Evolutionary conservation across 2,113 vertebrate genomes (phyloP), one percentile per base, ranked within the genome.

Genomic region (Sylvietta virens): DNA sequence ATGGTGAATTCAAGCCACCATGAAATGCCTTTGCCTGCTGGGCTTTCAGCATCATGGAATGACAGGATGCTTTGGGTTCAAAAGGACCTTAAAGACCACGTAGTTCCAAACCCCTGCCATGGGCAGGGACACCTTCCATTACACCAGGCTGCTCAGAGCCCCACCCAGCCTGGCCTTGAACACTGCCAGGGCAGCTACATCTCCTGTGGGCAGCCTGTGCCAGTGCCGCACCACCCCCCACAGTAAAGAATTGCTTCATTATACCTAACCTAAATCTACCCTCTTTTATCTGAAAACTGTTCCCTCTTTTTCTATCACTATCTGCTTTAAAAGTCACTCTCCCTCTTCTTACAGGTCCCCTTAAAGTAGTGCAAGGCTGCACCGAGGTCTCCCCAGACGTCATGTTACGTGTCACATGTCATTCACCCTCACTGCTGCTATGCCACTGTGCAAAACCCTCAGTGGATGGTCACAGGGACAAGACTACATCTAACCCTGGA

Each of bases 321-420:
- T 22, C 69, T 61, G 30, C 54, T 30, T 54, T 40, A 61, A 47
- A 76, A 67, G n/a, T 22, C 47, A 61, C 39, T 13, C 11, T 61
- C 28, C 3, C 23, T 67, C 28, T 30, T 31, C 22, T 27, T 10
- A 28, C 15, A 76, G 31, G n/a, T 7, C 20, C n/a, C 30, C 30
- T 70, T 21, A 22, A 81, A 60, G 24, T 48, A 61, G 17, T 31
- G 17, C 21, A 54, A 54, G 40, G 30, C n/a, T 45, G 7, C 11
- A 8, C 2, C 22, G 39, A 89, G 45, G 30, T 67, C 3, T 67
- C 30, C 21, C 5, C 16, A 53, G 47, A 31, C 5, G 3, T 53
- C 20, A 14, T 4, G 16, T 66, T 66, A 10, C 0, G 5, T 50
- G 26, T 18, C 5, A 7, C 17, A 6, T 3, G 4, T 40, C 45